Base-by-base conservation (phyloP, 2,888 invertebrate species). In the Resseliella maxima region DNA sequence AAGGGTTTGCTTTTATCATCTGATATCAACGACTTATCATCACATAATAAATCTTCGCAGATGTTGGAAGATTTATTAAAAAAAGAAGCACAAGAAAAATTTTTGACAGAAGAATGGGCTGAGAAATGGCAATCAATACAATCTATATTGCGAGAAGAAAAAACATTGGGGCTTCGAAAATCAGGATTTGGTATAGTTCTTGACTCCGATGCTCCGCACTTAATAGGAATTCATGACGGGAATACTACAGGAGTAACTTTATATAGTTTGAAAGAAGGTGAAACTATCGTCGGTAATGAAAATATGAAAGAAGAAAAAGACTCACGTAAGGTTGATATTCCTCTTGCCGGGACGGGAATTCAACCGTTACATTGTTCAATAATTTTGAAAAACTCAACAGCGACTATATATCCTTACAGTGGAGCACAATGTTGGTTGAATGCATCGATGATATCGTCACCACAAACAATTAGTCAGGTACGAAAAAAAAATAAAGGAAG, bases 51-150 rank as follows among this genome's bases (percentile, higher is more conserved):
- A 0, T 93, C 93, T 31, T 92, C 93, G 35, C 94, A 92, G 86
- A 94, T 97, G 87, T 91, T 97, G 86, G 97, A 96, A 50, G 95
- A 96, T 88, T 93, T 98, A 3, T 96, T 97, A 88, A 95, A 96
- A 89, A 98, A 97, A 89, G 97, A 98, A 90, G 97, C 97, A 0
- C 95, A 96, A 89, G 97, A 97, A 92, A 97, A 95, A 90, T 96
- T 94, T 87, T 92, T 98, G 87, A 97, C 97, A 0, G 97, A 97
- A 91, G 96, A 96, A 89, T 98, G 97, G 97, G 95, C 96, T 18
- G 96, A 97, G 90, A 97, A 97, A 90, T 98, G 98, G 98, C 93
- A 96, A 86, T 96, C 96, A 89, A 96, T 97, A 0, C 97, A 97
- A 90, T 95, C 95, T 88, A 97, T 97, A 88, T 91, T 97, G 50